These are phyloP conservation scores for Cacatua alba DNA, from an alignment of 2,113 vertebrate species.

Conservation along the genomic window DNA sequence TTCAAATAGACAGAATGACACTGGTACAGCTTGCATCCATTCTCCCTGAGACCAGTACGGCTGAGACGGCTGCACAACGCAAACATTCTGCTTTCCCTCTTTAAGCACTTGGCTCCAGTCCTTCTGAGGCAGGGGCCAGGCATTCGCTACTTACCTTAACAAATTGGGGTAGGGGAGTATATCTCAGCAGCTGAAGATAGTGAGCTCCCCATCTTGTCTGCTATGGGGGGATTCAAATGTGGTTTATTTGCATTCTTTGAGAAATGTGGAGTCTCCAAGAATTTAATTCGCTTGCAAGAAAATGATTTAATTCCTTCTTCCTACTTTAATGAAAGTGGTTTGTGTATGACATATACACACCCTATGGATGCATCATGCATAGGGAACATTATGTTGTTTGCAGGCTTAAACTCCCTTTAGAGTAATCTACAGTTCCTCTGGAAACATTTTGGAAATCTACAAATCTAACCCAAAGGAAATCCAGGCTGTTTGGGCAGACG, in stretches of 20 bases:
- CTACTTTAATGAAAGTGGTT: not conserved
- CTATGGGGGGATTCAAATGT: not conserved
- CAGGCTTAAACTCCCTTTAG: not conserved
- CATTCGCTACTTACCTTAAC: not conserved
- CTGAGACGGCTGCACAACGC: not conserved
- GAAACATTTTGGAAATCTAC: not conserved
- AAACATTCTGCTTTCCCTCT: not conserved
- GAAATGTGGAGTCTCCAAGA: not conserved
- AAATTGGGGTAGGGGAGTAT: accelerated
- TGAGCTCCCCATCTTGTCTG: not conserved
- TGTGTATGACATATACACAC: not conserved
- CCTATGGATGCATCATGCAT: not conserved
- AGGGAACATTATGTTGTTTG: not conserved
- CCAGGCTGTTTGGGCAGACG: not conserved
- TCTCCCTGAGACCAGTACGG: accelerated
- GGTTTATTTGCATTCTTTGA: not conserved
- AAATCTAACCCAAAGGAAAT: not conserved
- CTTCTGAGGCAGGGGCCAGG: accelerated
- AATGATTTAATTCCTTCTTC: not conserved
- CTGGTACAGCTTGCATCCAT: accelerated
- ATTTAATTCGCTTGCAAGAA: not conserved
- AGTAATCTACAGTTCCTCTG: not conserved
- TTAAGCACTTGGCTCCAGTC: not conserved
- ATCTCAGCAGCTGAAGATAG: not conserved
- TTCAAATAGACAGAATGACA: not conserved